Evolutionary conservation across 2,797 vertebrate genomes (phyloP), one percentile per base, ranked within the genome.

Genomic region (Vireo griseus): DNA sequence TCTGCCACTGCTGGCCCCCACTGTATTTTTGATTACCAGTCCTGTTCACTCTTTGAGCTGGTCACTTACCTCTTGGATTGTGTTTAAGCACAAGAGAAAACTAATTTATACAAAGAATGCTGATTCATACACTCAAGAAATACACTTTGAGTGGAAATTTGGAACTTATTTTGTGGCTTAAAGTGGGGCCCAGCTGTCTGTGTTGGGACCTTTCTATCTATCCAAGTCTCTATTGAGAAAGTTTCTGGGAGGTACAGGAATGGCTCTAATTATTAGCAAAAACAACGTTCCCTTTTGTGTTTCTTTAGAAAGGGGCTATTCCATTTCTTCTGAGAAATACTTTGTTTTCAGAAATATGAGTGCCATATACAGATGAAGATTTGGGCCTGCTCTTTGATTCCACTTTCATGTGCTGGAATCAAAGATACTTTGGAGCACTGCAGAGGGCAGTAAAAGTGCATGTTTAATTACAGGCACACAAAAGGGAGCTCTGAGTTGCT

Each of bases 351-450:
- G 88, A 91, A 93, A 94, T 90, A 92, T 35, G 98, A 98, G 96
- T 94, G 95, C 94, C 92, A 95, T 74, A 78, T 21, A 84, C 95
- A 96, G 93, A 95, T 98, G 69, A 92, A 97, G 97, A 94, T 89
- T 88, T 92, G 33, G 17, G 78, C 78, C 82, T 97, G 51, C 92
- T 96, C 59, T 96, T 95, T 66, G 76, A 85, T 31, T 94, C 94
- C 65, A 97, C 98, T 88, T 98, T 98, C 86, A 94, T 95, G 95
- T 97, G 96, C 69, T 98, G 94, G 98, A 98, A 98, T 97, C 94
- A 98, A 95, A 98, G 98, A 98, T 81, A 96, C 92, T 96, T 81
- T 68, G 93, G 95, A 79, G 20, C 75, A 88, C 97, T 96, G 95
- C 92, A 97, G 97, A 97, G 95, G 96, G 96, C 96, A 93, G 96